Evolutionary conservation across 2,113 vertebrate genomes (phyloP).

Genomic region (Neogobius melanostomus): DNA sequence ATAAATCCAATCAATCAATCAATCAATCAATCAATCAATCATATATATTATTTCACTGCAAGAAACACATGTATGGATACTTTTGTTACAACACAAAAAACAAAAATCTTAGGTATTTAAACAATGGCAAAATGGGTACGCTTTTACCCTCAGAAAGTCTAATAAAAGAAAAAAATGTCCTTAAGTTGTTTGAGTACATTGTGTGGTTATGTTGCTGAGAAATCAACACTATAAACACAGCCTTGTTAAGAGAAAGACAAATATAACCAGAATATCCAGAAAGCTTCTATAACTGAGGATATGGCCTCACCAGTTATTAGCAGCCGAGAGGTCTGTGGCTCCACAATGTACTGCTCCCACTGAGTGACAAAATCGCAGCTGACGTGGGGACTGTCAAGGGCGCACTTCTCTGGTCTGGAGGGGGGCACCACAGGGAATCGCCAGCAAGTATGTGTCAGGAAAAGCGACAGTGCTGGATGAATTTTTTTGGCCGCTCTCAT

Average conservation of each 20-base stretch:
- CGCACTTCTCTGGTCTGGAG: constrained; percentile 63
- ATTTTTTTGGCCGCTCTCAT: constrained; percentile 63
- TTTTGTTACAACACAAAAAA: too few species aligned
- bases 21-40: too few species aligned
- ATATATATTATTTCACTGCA: too few species aligned
- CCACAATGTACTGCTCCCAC: constrained; percentile 49
- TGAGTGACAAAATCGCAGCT: constrained; percentile 75
- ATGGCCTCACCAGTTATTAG: constrained; percentile 48
- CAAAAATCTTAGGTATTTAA: too few species aligned
- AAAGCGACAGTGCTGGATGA: constrained; percentile 65
- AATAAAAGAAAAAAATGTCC: too few species aligned
- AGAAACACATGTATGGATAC: too few species aligned
- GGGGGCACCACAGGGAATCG: constrained; percentile 60
- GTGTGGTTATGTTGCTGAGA: too few species aligned
- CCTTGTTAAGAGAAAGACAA: constrained; percentile 17
- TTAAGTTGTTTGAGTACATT: too few species aligned
- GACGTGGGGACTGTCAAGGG: constrained; percentile 66
- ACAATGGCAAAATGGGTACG: too few species aligned
- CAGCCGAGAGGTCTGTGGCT: constrained; percentile 41
- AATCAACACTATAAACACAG: not conserved
- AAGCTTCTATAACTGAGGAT: constrained; percentile 15
- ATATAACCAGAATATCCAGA: not conserved
- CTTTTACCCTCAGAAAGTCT: too few species aligned
- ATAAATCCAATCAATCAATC: too few species aligned
- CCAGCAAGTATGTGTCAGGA: constrained; percentile 48